Evolutionary conservation across 1,140 invertebrate species (phyloP).

Genomic region (Bombus waltoni): DNA sequence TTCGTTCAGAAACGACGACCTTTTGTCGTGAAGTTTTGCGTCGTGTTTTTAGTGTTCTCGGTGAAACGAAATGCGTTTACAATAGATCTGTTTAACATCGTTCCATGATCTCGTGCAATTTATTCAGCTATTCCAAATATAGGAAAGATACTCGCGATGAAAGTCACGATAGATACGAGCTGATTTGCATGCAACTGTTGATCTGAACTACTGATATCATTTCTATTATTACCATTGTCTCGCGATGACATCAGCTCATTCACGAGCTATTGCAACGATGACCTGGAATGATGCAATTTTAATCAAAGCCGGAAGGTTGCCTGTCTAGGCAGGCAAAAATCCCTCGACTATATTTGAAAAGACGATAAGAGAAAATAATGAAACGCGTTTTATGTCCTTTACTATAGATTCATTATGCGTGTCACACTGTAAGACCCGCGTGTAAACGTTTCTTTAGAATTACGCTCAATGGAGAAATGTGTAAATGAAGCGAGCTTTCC

Average conservation of each 20-base stretch:
- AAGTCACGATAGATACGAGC: background rate
- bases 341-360: background rate
- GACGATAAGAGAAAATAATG: constrained; percentile 5
- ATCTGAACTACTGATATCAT: constrained; percentile 47
- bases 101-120: background rate
- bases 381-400: background rate
- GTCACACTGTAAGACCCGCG: constrained; percentile 4
- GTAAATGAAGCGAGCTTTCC: constrained; percentile 1
- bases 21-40: background rate
- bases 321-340: background rate
- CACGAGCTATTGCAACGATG: constrained; percentile 3
- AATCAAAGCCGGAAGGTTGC: constrained; percentile 40
- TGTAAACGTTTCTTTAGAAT: constrained; percentile 19
- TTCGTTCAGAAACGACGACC: background rate
- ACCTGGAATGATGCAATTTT: constrained; percentile 1
- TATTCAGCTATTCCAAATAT: background rate
- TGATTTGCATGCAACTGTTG: background rate
- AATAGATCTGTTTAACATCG: too few relatives aligned
- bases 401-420: too few relatives aligned
- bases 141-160: background rate
- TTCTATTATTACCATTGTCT: constrained; percentile 47
- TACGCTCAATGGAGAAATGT: background rate
- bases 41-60: background rate
- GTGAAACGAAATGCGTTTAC: too few relatives aligned
- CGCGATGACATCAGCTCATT: constrained; percentile 46